Base-by-base conservation (phyloP, 2,888 invertebrate species). In the Tethea ocularis region DNA sequence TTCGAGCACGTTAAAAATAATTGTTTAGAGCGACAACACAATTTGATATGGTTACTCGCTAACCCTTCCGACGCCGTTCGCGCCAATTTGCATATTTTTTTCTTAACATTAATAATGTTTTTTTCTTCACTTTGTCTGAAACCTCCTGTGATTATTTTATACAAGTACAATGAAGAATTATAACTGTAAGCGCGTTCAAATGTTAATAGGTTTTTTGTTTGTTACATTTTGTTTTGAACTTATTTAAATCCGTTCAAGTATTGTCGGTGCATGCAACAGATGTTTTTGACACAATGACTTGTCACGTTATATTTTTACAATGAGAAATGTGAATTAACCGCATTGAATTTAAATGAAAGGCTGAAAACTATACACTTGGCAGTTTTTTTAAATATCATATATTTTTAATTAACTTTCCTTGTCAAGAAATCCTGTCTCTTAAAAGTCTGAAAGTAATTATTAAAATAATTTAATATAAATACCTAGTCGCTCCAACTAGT, bases 141-240 rank as follows among this genome's bases (percentile, higher is more conserved):
- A 70, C 69, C 68, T 72, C 75, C 74, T 75, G 76, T 74, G 74
- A 86, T 87, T 86, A 85, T 85, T 86, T 79, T 74, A 80, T 75
- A 71, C 61, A 61, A 54, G 67, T 70, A 88, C 85, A 87, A 88
- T 83, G 75, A 68, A 68, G 81, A 85, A 85, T 88, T 86, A 86
- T 84, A 83, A 84, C 83, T 78, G 84, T 86, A 69, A 68, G 77
- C 75, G 73, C 64, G 83, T 89, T 89, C 82, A 83, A 76, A 91
- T 91, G 90, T 74, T 86, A 89, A 90, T 89, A 72, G 68, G 83
- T 82, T 89, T 89, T 88, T 88, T 88, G 75, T 80, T 72, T 33
- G 64, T 62, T 58, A 66, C 59, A 70, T 62, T 75, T 67, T 66
- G 66, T 68, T 72, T 75, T 59, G 60, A 20, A 54, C 33, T 69